Percentiles rank a stretch among this genome's conserved stretches.
These are phyloP conservation scores for Leptoclinus maculatus DNA, from an alignment of 2,797 vertebrate species.

Conservation along the genomic window DNA sequence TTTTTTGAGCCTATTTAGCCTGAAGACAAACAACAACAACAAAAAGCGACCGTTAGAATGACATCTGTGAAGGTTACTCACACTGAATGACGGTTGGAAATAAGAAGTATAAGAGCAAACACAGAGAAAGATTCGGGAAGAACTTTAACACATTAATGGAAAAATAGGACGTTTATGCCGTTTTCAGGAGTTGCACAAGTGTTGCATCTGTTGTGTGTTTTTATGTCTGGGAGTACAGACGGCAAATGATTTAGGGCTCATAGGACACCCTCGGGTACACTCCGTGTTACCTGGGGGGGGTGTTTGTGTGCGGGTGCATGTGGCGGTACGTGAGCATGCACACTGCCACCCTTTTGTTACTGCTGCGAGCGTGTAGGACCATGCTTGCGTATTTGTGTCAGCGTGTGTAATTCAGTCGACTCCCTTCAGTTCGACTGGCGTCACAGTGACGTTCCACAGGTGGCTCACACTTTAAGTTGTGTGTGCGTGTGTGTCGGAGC, in stretches of 20 bases:
- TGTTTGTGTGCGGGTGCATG: slow-evolving; percentile 1
- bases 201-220: slow-evolving; percentile 38
- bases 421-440: slow-evolving; percentile 7
- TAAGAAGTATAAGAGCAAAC: slow-evolving; percentile 34
- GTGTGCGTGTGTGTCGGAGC: slow-evolving; percentile 21
- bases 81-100: slow-evolving; percentile 22
- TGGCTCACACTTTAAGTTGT: slow-evolving; percentile 38
- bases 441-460: slow-evolving; percentile 31
- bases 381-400: not conserved
- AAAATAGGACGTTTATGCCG: slow-evolving; percentile 22
- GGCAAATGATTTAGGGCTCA: not conserved
- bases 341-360: not conserved
- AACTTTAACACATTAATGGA: not conserved
- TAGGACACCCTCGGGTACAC: slow-evolving; percentile 6
- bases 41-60: not conserved
- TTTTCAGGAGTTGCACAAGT: slow-evolving; percentile 38
- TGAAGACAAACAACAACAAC: not conserved
- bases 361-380: not conserved
- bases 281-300: not conserved
- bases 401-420: not conserved
- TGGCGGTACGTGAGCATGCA: not conserved
- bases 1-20: not conserved
- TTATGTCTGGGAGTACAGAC: slow-evolving; percentile 2
- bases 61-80: slow-evolving; percentile 1
- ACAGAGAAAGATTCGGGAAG: slow-evolving; percentile 1